Evolutionary conservation across 2,113 vertebrate species (phyloP).

Genomic region (Elanoides forficatus): DNA sequence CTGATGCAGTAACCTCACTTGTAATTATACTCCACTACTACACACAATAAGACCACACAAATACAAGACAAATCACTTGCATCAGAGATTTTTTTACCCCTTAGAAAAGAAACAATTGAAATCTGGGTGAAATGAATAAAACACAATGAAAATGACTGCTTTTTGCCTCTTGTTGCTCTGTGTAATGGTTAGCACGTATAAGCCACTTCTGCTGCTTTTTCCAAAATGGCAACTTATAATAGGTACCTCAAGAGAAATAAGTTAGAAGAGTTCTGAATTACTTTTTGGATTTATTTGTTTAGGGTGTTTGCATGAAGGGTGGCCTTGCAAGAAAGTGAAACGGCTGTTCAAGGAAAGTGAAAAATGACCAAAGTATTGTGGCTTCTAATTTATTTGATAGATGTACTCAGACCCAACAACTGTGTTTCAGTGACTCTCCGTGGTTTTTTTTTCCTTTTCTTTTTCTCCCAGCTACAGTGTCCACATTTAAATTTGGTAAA

Average conservation of each 20-base stretch:
- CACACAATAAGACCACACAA: not conserved
- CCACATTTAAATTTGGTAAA: not conserved
- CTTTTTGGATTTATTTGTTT: not conserved
- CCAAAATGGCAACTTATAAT: not conserved
- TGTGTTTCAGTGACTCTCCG: not conserved
- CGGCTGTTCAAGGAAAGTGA: not conserved
- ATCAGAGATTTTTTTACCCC: not conserved
- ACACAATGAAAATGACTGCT: not conserved
- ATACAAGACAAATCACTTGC: not conserved
- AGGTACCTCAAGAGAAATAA: not conserved
- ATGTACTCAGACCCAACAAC: not conserved
- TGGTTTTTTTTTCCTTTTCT: not conserved
- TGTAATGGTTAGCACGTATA: not conserved
- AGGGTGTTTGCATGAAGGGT: not conserved
- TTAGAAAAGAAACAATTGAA: not conserved
- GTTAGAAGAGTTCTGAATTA: not conserved
- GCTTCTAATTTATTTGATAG: constrained; percentile 22
- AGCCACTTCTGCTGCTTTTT: not conserved
- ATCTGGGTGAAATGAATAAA: not conserved
- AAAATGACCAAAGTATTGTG: not conserved
- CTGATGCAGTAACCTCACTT: not conserved
- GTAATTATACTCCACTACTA: not conserved
- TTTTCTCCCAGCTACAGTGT: not conserved
- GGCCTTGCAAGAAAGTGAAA: constrained; percentile 4
- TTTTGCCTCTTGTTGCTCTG: not conserved